Base-by-base conservation (phyloP, 2,888 invertebrate species). In the Xestia c-nigrum region DNA sequence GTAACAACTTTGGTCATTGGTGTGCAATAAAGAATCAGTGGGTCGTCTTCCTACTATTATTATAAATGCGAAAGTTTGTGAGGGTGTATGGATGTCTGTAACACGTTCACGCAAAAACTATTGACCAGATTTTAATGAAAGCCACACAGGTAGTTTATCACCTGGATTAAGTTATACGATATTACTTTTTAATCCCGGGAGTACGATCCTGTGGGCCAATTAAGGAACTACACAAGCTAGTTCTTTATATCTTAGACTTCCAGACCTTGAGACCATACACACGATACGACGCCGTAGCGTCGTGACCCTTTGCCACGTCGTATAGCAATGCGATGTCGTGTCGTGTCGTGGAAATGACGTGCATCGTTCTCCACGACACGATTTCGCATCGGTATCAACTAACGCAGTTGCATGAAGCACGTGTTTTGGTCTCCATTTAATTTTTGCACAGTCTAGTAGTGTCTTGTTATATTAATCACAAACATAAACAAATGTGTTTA, bases 401-500 rank as follows among this genome's bases (percentile, higher is more conserved):
- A 21, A 5, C 9, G 5, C 7, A 3, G 9, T 9, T 3, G 9
- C 21, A 52, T 9, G 52, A 9, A 21, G 9, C 3, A 52, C 21
- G 21, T 52, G 21, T 52, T 52, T 52, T 21, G 10, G 52, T 10
- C n/a, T 10, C 52, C 52, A 55, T 52, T 52, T 55, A n/a, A 24
- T 55, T 24, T n/a, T 12, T 55, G n/a, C n/a, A n/a, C 21, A n/a
- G n/a, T 10, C 4, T 46, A 46, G 5, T 14, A n/a, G 55, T 12
- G 6, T 55, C 10, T 10, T 16, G 12, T 31, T 12, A n/a, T 52
- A 67, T 76, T 31, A 50, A 24, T 38, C 31, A 63, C 52, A n/a
- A 72, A 38, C 19, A 55, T 46, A 38, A 59, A 59, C 31, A 2
- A 38, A 67, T 67, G 24, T 52, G 61, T 55, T 72, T 78, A 78